Evolutionary conservation across 2,797 vertebrate species (phyloP).

Genomic region (Myripristis murdjan): DNA sequence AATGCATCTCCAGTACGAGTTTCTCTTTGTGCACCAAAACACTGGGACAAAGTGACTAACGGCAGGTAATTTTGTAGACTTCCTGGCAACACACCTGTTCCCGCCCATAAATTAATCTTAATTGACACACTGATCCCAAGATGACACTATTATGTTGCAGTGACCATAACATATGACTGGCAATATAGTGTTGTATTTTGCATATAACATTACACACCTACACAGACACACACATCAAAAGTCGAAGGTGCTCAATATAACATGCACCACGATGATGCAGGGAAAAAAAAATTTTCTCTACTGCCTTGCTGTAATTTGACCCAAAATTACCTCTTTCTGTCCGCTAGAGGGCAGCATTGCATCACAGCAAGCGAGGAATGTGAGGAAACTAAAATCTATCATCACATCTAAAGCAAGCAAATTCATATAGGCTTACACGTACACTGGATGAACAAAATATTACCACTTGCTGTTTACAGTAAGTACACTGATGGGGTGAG

Average conservation of each 20-base stretch:
- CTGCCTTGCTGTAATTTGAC: neutral
- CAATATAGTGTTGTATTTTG: too few relatives aligned
- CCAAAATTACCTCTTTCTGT: neutral
- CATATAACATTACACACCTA: too few relatives aligned
- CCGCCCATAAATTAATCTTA: slow-evolving; percentile 48
- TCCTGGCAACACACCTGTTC: slow-evolving; percentile 57
- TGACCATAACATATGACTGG: too few relatives aligned
- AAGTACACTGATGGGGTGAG: too few relatives aligned
- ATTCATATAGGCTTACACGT: too few relatives aligned
- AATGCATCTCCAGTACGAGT: slow-evolving; percentile 55
- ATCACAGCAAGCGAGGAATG: neutral
- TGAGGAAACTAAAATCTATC: too few relatives aligned
- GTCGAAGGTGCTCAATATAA: neutral
- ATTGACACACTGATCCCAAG: slow-evolving; percentile 28
- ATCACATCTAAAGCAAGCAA: too few relatives aligned
- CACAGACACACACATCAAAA: too few relatives aligned
- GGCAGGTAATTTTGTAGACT: slow-evolving; percentile 29
- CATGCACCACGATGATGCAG: neutral
- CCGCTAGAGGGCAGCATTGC: slow-evolving; percentile 64
- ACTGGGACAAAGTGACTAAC: neutral
- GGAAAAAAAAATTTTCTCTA: neutral
- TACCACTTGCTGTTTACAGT: too few relatives aligned
- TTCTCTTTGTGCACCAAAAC: slow-evolving; percentile 41
- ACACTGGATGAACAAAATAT: too few relatives aligned
- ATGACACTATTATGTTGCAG: neutral